Percentiles rank a stretch among this genome's conserved stretches.
phyloP scores from a whole-genome alignment of 2,797 vertebrate genomes.

The Gila robusta region DNA sequence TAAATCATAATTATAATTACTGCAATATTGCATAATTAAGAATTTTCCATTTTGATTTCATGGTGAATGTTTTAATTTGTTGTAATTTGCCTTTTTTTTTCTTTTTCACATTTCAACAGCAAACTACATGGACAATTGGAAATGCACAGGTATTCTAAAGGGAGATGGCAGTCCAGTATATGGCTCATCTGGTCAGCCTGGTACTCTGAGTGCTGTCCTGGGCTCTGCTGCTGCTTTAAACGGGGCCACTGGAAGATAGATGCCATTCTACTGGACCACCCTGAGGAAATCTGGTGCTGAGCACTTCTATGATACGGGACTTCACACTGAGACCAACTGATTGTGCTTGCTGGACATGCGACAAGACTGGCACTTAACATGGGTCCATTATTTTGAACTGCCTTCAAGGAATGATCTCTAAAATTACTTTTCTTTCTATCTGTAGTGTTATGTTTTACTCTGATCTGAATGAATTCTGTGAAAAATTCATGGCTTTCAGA shows the following conservation, averaged over 20 bases:
- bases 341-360: conserved; percentile 67
- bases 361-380: conserved; percentile 72
- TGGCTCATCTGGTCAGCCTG: conserved; percentile 86
- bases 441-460: background rate
- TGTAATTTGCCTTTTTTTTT: background rate
- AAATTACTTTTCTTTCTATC: background rate
- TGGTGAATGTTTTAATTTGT: background rate
- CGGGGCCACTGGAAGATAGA: conserved; percentile 92
- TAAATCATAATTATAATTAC: background rate
- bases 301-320: conserved; percentile 68
- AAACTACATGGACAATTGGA: conserved; percentile 99
- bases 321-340: conserved; percentile 68
- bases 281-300: conserved; percentile 65
- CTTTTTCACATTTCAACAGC: conserved; percentile 76
- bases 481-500: background rate
- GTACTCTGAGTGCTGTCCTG: conserved; percentile 85
- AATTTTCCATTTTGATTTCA: background rate
- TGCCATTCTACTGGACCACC: conserved; percentile 80
- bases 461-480: background rate
- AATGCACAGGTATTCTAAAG: conserved; percentile 96
- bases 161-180: conserved; percentile 95
- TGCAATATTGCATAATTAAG: background rate
- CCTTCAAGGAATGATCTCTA: background rate
- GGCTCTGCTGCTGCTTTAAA: conserved; percentile 86
- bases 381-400: conserved; percentile 30